These are phyloP conservation scores for Drosophila athabasca DNA, from an alignment of 1,140 invertebrate genomes.

Conservation along the genomic window DNA sequence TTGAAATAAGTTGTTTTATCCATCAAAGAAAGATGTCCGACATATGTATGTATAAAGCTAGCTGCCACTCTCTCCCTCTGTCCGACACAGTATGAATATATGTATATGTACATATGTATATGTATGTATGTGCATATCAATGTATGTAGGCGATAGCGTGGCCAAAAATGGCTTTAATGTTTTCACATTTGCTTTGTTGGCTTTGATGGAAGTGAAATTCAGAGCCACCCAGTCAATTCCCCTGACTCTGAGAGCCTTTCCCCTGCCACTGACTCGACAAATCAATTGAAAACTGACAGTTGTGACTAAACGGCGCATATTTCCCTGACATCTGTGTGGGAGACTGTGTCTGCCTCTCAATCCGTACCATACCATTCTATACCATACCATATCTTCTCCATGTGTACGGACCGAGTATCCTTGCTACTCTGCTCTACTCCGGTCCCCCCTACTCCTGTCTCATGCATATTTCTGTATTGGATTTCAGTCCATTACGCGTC, in stretches of 20 bases:
- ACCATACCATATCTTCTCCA: neutral
- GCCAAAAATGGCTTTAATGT: slow-evolving; percentile 77
- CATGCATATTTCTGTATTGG: slow-evolving; percentile 81
- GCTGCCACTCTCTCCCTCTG: too few species aligned
- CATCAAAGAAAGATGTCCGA: too few species aligned
- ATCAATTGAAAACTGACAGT: slow-evolving; percentile 82
- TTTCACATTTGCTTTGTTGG: slow-evolving; percentile 81
- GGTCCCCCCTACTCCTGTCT: slow-evolving; percentile 23
- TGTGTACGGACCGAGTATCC: too few species aligned
- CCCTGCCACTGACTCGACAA: slow-evolving; percentile 61
- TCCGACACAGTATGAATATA: too few species aligned
- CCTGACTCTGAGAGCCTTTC: neutral
- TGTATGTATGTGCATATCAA: too few species aligned
- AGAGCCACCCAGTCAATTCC: neutral
- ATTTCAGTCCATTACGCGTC: slow-evolving; percentile 78
- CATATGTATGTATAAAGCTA: too few species aligned
- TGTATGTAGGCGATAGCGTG: slow-evolving; percentile 17
- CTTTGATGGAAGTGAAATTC: slow-evolving; percentile 68
- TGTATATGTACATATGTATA: too few species aligned
- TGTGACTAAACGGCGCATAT: slow-evolving; percentile 81
- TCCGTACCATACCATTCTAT: slow-evolving; percentile 1
- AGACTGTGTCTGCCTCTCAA: slow-evolving; percentile 49
- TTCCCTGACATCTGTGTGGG: slow-evolving; percentile 77
- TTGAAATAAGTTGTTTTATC: too few species aligned
- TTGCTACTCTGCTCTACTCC: too few species aligned